Conservation (phyloP, 2,797 vertebrate species). For the Gambusia yucatana region DNA sequence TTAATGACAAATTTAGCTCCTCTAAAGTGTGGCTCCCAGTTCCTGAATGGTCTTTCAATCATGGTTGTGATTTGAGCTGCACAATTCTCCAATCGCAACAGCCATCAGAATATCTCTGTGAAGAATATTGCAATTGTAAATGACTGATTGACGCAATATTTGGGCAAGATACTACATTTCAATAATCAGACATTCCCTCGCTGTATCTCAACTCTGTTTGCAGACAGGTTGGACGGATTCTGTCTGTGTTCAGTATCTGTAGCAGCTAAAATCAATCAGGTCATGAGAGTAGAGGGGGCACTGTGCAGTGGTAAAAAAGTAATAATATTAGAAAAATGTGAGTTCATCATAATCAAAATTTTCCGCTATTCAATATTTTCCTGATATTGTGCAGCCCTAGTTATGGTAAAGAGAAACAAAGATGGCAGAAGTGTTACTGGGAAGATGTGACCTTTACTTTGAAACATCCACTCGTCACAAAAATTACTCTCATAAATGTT, state of each 20-base stretch:
- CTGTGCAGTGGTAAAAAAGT: not conserved
- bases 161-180: not conserved
- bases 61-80: not conserved
- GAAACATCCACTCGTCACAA: constrained; percentile 11
- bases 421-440: constrained; percentile 47
- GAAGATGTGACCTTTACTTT: constrained; percentile 65
- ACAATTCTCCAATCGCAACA: not conserved
- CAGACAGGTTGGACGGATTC: not conserved
- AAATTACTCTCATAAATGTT: not conserved
- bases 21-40: constrained; percentile 43
- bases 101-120: not conserved
- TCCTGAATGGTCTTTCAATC: constrained; percentile 36
- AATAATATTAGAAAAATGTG: not conserved
- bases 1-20: constrained; percentile 25
- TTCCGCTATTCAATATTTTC: not conserved
- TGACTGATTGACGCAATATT: not conserved
- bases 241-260: not conserved
- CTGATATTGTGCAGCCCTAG: not conserved
- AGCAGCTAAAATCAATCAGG: not conserved
- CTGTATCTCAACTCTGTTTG: not conserved
- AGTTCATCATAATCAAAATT: not conserved
- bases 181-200: not conserved
- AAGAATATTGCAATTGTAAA: not conserved
- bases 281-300: not conserved
- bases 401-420: constrained; percentile 64